phyloP scores from a whole-genome alignment of 2,113 vertebrate genomes.

The Oryzias curvinotus region DNA sequence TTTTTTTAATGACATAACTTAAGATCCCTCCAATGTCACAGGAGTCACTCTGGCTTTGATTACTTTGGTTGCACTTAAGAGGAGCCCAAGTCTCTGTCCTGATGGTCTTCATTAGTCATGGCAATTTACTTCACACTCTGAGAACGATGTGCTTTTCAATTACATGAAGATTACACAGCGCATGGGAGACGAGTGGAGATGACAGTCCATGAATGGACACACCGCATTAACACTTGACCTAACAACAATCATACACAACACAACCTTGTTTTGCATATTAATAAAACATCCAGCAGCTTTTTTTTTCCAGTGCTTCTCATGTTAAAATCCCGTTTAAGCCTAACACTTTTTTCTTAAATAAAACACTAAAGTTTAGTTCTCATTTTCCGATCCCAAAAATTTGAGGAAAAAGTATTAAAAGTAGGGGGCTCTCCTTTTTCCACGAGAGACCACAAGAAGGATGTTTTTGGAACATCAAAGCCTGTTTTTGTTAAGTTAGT shows the following conservation, averaged over 20 bases:
- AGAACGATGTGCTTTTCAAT: slow-evolving; percentile 50
- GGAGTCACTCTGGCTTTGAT: slow-evolving; percentile 39
- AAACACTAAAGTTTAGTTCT: slow-evolving; percentile 25
- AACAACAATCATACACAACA: slow-evolving; percentile 10
- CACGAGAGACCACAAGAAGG: slow-evolving; percentile 42
- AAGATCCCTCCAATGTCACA: slow-evolving; percentile 43
- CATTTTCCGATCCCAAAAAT: slow-evolving; percentile 28
- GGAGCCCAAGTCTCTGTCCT: slow-evolving; percentile 12
- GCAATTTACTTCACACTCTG: slow-evolving; percentile 55
- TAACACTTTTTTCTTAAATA: too few relatives aligned
- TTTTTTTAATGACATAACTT: slow-evolving; percentile 38
- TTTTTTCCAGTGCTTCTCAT: too few relatives aligned
- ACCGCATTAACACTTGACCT: slow-evolving; percentile 32
- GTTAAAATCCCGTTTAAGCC: too few relatives aligned
- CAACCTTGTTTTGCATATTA: neutral
- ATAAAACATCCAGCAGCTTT: too few relatives aligned
- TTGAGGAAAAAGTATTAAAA: slow-evolving; percentile 55
- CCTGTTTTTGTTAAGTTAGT: slow-evolving; percentile 26
- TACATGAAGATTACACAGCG: slow-evolving; percentile 53
- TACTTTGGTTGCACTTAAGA: slow-evolving; percentile 44
- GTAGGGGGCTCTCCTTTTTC: slow-evolving; percentile 36
- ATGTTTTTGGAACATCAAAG: slow-evolving; percentile 65
- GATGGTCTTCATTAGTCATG: slow-evolving; percentile 64
- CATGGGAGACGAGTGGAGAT: slow-evolving; percentile 39
- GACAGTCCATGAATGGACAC: slow-evolving; percentile 42